Base-by-base conservation (phyloP, 2,888 invertebrate species). In the Unio pictorum region DNA sequence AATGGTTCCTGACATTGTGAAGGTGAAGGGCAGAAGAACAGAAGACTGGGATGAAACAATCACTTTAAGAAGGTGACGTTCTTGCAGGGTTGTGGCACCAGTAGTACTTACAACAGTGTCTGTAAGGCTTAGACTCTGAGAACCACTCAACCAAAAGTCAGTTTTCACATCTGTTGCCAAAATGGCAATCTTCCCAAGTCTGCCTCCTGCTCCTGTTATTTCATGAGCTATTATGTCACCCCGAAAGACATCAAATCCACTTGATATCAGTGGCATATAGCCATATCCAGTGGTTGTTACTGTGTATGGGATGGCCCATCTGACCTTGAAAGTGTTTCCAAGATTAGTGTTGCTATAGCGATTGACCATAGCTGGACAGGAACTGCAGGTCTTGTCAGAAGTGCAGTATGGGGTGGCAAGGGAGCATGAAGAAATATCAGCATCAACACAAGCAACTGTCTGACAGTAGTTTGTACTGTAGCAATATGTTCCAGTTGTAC, bases 141-240 rank as follows among this genome's bases (percentile, higher is more conserved):
- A 15, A 45, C 45, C 45, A 45, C 45, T 45, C 45, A 45, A 45
- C 45, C 45, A 45, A 45, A 45, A 45, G 45, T 45, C 45, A 1
- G 63, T 63, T 60, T 68, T 71, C 1, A 63, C 23, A 23, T 70
- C 73, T 5, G 66, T 17, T 54, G 70, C 34, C 8, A 45, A 45
- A 45, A 45, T 45, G 45, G 15, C 3, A 45, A 45, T 45, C 45
- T 45, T 45, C 45, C 45, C 45, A 45, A 78, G 64, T 0, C 76
- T 61, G 30, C 67, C 71, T 0, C 67, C 71, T 0, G 71, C 63
- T 6, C 64, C 71, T 11, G n/a, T 30, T 26, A 71, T 71, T 54
- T 78, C 69, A 62, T 77, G 78, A 11, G 81, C 86, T 15, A 86
- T 64, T 6, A 84, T 73, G 62, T 84, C 82, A 5, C 85, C 85